Evolutionary conservation across 2,113 vertebrate genomes (phyloP).

Genomic region (Clarias batrachus): DNA sequence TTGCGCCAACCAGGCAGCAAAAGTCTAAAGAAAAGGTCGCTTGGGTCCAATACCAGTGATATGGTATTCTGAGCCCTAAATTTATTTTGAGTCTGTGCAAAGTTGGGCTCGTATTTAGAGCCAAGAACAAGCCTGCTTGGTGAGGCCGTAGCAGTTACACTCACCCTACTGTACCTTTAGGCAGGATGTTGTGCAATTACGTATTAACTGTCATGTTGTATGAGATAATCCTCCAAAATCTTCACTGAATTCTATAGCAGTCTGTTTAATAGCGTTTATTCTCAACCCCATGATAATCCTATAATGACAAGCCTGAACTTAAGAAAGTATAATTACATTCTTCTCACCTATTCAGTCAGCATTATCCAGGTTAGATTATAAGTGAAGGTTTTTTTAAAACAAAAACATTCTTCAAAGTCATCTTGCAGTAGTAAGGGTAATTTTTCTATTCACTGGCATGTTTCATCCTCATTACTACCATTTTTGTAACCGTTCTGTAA

Average conservation of each 20-base stretch:
- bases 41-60: no score
- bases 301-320: neutral
- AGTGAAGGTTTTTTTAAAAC: no score
- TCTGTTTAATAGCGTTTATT: neutral
- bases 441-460: no score
- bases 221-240: neutral
- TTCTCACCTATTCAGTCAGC: neutral
- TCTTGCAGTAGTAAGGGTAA: no score
- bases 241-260: neutral
- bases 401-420: no score
- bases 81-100: neutral
- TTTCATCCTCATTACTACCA: no score
- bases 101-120: neutral
- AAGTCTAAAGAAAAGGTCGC: no score
- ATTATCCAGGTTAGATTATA: neutral
- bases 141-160: neutral
- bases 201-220: neutral
- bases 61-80: neutral
- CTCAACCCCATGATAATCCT: neutral
- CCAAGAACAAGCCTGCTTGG: neutral
- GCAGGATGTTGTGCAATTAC: neutral
- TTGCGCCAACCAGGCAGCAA: no score
- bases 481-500: no score
- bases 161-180: neutral
- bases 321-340: neutral